phyloP scores from a whole-genome alignment of 1,140 invertebrate genomes.

The Tribolium madens region DNA sequence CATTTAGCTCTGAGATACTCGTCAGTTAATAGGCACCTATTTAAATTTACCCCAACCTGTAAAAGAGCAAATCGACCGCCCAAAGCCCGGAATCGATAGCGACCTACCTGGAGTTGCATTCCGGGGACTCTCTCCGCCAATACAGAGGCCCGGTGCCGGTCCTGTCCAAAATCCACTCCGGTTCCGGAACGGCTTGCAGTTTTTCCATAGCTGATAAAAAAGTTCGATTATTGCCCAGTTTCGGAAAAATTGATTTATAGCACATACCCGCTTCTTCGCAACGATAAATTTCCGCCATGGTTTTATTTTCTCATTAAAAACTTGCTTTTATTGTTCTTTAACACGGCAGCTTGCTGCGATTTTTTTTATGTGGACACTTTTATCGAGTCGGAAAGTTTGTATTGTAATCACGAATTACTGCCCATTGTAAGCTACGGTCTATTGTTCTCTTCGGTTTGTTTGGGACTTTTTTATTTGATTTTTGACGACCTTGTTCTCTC shows the following conservation, averaged over 20 bases:
- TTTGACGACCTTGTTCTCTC: neutral
- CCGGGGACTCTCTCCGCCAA: conserved; percentile 66
- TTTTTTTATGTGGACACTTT: conserved; percentile 7
- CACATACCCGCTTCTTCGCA: conserved; percentile 19
- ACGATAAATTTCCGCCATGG: conserved; percentile 22
- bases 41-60: neutral
- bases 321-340: conserved; percentile 35
- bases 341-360: conserved; percentile 17
- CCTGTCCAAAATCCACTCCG: conserved; percentile 68
- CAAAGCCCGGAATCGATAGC: neutral
- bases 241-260: conserved; percentile 8
- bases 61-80: neutral
- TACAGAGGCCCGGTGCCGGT: conserved; percentile 66
- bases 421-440: neutral
- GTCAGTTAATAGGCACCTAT: neutral
- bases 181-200: conserved; percentile 62
- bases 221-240: neutral
- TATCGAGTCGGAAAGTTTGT: conserved; percentile 6
- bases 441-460: conserved; percentile 8
- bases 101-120: conserved; percentile 59
- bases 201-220: conserved; percentile 50
- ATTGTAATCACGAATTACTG: conserved; percentile 22
- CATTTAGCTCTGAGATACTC: neutral
- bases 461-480: neutral
- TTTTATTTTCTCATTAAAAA: conserved; percentile 40